Evolutionary conservation across 2,113 vertebrate species (phyloP).

Genomic region (Propithecus coquereli): DNA sequence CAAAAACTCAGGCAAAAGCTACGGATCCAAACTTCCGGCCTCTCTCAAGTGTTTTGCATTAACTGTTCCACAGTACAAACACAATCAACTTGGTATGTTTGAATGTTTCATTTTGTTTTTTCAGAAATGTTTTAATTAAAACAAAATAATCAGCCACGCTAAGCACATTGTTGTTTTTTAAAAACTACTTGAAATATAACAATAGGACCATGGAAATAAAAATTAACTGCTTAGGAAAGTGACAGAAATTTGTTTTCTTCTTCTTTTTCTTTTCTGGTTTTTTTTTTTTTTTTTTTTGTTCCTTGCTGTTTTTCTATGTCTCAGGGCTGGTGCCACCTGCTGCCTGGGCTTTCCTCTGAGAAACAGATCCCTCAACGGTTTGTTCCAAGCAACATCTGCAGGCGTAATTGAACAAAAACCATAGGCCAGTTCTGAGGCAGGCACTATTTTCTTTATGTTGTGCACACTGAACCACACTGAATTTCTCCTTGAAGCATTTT

Average conservation of each 20-base stretch:
- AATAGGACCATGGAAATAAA: conserved; percentile 37
- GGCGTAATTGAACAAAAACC: conserved; percentile 20
- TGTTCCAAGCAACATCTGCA: conserved; percentile 56
- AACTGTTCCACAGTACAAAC: conserved; percentile 68
- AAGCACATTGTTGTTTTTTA: conserved; percentile 45
- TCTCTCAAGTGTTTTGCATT: conserved; percentile 69
- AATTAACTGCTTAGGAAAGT: conserved; percentile 40
- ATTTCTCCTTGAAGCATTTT: conserved; percentile 23
- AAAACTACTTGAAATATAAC: conserved; percentile 34
- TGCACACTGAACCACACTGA: not conserved
- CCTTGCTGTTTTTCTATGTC: conserved; percentile 13
- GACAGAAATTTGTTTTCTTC: conserved; percentile 29
- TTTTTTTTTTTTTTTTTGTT: not conserved
- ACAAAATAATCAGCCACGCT: conserved; percentile 47
- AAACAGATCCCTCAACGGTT: conserved; percentile 46
- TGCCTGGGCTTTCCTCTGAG: conserved; percentile 61
- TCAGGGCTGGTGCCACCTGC: conserved; percentile 68
- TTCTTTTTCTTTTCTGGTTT: no score
- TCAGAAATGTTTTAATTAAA: conserved; percentile 67
- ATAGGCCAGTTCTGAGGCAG: not conserved
- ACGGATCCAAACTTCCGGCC: conserved; percentile 43
- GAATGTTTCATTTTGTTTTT: conserved; percentile 61
- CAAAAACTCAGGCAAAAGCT: conserved; percentile 45
- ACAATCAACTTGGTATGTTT: conserved; percentile 68
- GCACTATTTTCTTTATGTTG: conserved; percentile 9